Percentiles rank a stretch among this genome's conserved stretches.
Evolutionary conservation across 1,140 invertebrate species (phyloP).

Genomic region (Drosophila parabipectinata): DNA sequence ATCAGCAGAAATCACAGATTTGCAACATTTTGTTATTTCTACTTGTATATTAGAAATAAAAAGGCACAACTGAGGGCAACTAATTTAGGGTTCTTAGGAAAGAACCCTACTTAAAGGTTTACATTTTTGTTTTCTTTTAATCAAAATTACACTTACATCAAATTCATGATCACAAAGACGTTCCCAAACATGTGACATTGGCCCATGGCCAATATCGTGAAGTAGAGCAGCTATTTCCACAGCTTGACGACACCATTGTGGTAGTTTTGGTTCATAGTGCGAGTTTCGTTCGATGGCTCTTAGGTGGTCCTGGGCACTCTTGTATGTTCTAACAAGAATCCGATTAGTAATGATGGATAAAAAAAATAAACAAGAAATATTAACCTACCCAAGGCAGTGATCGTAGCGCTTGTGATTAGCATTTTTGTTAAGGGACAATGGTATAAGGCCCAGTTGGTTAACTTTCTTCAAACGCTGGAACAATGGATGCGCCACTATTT

Average conservation of each 20-base stretch:
- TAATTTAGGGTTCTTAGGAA: too few species aligned
- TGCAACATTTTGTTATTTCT: too few species aligned
- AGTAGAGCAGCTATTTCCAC: slow-evolving; percentile 87
- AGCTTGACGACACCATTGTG: slow-evolving; percentile 59
- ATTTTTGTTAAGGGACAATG: background rate
- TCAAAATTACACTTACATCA: slow-evolving; percentile 42
- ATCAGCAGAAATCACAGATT: too few species aligned
- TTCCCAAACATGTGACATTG: slow-evolving; percentile 88
- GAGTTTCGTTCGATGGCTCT: slow-evolving; percentile 63
- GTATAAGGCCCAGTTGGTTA: slow-evolving; percentile 58
- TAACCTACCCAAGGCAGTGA: slow-evolving; percentile 71
- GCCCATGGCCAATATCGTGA: slow-evolving; percentile 89
- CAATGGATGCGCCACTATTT: slow-evolving; percentile 50
- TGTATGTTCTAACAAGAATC: slow-evolving; percentile 36
- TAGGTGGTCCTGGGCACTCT: slow-evolving; percentile 51
- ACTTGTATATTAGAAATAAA: too few species aligned
- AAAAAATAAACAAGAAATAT: too few species aligned
- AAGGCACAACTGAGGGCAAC: too few species aligned
- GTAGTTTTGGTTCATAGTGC: slow-evolving; percentile 39
- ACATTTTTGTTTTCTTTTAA: too few species aligned
- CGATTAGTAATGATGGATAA: background rate
- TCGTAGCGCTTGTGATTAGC: slow-evolving; percentile 61
- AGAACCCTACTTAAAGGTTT: too few species aligned
- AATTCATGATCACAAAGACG: slow-evolving; percentile 45
- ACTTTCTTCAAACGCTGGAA: slow-evolving; percentile 71